phyloP scores from a whole-genome alignment of 1,140 invertebrate genomes.

The Drosophila rhopaloa region DNA sequence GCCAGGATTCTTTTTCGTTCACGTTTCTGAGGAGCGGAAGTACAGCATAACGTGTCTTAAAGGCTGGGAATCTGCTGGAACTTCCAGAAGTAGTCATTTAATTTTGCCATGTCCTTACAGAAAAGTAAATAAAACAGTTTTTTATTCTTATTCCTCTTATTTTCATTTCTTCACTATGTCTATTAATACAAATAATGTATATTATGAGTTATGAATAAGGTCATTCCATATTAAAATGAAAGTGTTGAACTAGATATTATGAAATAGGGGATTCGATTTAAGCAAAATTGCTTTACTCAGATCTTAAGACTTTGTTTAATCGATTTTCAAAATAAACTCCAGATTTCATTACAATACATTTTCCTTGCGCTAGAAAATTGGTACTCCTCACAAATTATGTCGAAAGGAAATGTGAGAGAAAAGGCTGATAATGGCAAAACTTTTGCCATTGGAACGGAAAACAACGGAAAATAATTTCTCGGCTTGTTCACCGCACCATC shows the following conservation, averaged over 20 bases:
- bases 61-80: conserved; percentile 1
- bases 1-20: not conserved
- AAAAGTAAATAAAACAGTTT: no score
- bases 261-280: not conserved
- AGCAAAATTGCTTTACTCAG: not conserved
- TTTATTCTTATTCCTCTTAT: no score
- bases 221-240: no score
- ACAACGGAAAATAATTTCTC: conserved; percentile 42
- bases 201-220: no score
- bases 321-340: conserved; percentile 5
- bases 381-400: conserved; percentile 12
- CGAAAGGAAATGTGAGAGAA: conserved; percentile 10
- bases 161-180: no score
- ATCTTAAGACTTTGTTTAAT: not conserved
- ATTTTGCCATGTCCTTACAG: no score
- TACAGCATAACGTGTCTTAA: conserved; percentile 2
- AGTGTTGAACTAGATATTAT: not conserved
- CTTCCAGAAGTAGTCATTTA: not conserved
- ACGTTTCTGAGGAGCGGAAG: not conserved
- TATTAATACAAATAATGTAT: no score
- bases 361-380: not conserved
- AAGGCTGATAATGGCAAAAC: conserved; percentile 50
- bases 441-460: conserved; percentile 59
- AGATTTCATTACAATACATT: conserved; percentile 12
- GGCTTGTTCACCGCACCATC: conserved; percentile 13